Evolutionary conservation across 2,888 invertebrate genomes (phyloP).

Genomic region (Patella pellucida): DNA sequence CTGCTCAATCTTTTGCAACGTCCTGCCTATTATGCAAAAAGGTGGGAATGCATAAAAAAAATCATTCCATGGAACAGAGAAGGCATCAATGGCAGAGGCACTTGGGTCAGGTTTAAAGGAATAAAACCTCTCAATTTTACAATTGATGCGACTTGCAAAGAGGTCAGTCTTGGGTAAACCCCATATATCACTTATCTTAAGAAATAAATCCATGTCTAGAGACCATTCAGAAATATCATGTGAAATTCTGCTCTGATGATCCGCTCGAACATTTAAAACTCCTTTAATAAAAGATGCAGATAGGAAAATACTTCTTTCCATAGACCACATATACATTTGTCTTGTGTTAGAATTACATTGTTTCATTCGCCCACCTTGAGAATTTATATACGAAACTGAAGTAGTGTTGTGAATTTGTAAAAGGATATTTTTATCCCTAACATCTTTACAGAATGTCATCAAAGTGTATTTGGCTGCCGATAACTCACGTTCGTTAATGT

Average conservation of each 20-base stretch:
- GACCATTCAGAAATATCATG: constrained; percentile 25
- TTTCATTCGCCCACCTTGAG: constrained; percentile 19
- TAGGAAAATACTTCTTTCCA: constrained; percentile 20
- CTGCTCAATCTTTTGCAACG: constrained; percentile 24
- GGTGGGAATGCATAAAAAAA: constrained; percentile 28
- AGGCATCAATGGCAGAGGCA: constrained; percentile 26
- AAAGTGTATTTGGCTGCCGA: not conserved
- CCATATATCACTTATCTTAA: not conserved
- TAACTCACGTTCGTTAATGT: constrained; percentile 1
- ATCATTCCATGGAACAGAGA: constrained; percentile 21
- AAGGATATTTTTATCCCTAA: constrained; percentile 11
- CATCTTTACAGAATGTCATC: constrained; percentile 8
- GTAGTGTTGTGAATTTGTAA: constrained; percentile 20
- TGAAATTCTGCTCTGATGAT: constrained; percentile 9
- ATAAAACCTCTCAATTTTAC: constrained; percentile 20
- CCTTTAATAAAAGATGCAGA: constrained; percentile 23
- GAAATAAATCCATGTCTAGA: constrained; percentile 14
- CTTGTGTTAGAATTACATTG: constrained; percentile 15
- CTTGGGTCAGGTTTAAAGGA: constrained; percentile 31
- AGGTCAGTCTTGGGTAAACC: constrained; percentile 22
- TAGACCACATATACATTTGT: constrained; percentile 21
- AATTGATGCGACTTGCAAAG: constrained; percentile 33
- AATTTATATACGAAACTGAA: constrained; percentile 17
- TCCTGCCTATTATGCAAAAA: constrained; percentile 24
- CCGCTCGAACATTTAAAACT: constrained; percentile 19